Conservation (phyloP, 1,140 invertebrate species). For the Calycopis cecrops region DNA sequence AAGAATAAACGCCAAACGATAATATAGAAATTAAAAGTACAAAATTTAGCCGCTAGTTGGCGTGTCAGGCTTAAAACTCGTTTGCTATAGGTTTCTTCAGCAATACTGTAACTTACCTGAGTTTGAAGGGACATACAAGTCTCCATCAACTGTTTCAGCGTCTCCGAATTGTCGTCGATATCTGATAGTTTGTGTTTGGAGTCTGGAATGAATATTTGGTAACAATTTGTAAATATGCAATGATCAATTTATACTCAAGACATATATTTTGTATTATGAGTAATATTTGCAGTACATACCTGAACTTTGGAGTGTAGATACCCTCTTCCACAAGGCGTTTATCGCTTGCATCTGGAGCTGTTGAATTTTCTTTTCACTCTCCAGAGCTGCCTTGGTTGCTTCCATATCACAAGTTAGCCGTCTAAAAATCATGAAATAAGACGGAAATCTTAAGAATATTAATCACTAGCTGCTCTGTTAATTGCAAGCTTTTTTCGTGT, state of each 20-base stretch:
- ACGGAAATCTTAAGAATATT: too few relatives aligned
- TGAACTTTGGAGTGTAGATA: slow-evolving; percentile 80
- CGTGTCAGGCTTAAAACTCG: too few relatives aligned
- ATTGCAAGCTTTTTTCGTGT: too few relatives aligned
- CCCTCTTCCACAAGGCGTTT: slow-evolving; percentile 92
- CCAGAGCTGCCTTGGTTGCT: slow-evolving; percentile 85
- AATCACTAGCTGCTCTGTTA: too few relatives aligned
- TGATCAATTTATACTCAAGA: too few relatives aligned
- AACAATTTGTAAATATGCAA: too few relatives aligned
- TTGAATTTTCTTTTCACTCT: slow-evolving; percentile 90
- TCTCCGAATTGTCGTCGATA: slow-evolving; percentile 65
- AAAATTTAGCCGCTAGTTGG: too few relatives aligned
- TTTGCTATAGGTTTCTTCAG: background rate
- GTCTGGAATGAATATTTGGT: slow-evolving; percentile 30
- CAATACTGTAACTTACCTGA: slow-evolving; percentile 37
- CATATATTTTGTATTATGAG: too few relatives aligned
- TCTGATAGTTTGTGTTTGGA: slow-evolving; percentile 47
- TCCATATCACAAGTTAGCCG: slow-evolving; percentile 88
- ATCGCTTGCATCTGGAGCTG: slow-evolving; percentile 93
- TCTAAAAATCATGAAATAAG: slow-evolving; percentile 54
- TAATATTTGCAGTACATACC: too few relatives aligned
- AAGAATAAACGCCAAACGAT: too few relatives aligned
- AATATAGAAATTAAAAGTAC: too few relatives aligned
- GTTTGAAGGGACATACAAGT: slow-evolving; percentile 71
- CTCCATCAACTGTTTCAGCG: slow-evolving; percentile 75